Evolutionary conservation across 2,797 vertebrate species (phyloP).

Genomic region (Myoxocephalus aenaeus): DNA sequence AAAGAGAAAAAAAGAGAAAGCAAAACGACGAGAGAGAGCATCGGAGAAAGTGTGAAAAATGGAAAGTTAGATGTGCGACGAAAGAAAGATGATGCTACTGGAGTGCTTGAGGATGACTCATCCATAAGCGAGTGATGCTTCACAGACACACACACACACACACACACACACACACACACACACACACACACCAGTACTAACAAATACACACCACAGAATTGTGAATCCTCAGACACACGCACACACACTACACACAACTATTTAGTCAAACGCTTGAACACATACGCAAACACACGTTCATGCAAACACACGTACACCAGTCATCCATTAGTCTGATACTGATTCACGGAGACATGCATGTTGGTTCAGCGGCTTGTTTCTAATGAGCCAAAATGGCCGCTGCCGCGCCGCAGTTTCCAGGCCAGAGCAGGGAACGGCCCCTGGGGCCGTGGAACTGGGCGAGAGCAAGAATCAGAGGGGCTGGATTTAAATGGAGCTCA

Average conservation of each 20-base stretch:
- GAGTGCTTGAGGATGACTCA: slow-evolving; percentile 74
- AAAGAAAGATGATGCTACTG: slow-evolving; percentile 61
- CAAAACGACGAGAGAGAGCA: not conserved
- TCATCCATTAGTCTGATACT: slow-evolving; percentile 72
- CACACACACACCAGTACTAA: slow-evolving; percentile 38
- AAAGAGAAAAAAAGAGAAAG: not conserved
- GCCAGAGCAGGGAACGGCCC: slow-evolving; percentile 73
- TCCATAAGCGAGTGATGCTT: slow-evolving; percentile 71
- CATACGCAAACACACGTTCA: slow-evolving; percentile 47
- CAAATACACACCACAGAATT: slow-evolving; percentile 47
- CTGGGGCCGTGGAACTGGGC: slow-evolving; percentile 79
- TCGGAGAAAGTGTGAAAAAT: slow-evolving; percentile 19
- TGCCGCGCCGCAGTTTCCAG: slow-evolving; percentile 72
- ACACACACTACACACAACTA: slow-evolving; percentile 57
- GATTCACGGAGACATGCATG: slow-evolving; percentile 70
- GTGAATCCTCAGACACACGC: slow-evolving; percentile 46
- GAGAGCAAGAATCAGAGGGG: slow-evolving; percentile 77
- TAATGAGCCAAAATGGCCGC: slow-evolving; percentile 82
- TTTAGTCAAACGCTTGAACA: slow-evolving; percentile 60
- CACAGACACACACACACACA: slow-evolving; percentile 49
- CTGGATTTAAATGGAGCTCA: slow-evolving; percentile 83
- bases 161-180: slow-evolving; percentile 44
- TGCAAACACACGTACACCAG: slow-evolving; percentile 61
- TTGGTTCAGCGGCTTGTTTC: slow-evolving; percentile 74
- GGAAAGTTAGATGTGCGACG: slow-evolving; percentile 52